phyloP scores from a whole-genome alignment of 37 sponge, comb jelly and placozoan genomes.

The Petrosia ficiformis region DNA sequence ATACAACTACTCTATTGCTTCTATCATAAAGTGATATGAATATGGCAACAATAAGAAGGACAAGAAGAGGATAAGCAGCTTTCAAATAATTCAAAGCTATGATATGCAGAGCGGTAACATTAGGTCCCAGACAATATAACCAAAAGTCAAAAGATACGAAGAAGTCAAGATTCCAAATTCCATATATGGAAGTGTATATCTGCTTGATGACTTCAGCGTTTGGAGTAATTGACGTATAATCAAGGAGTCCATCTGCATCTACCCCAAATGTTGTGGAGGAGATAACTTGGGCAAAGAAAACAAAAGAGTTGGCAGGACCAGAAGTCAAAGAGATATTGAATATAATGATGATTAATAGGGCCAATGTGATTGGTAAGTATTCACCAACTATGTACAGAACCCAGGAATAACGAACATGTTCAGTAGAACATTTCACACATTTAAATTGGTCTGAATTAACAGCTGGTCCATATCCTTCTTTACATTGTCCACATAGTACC shows the following conservation, averaged over 20 bases:
- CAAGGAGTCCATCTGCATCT: conserved; percentile 7
- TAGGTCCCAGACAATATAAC: conserved; percentile 2
- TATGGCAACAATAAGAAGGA: not conserved
- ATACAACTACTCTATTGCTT: not conserved
- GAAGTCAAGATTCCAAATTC: conserved; percentile 1
- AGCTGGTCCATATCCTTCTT: not conserved
- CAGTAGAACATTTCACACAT: not conserved
- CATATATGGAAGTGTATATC: not conserved
- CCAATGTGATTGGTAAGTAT: not conserved
- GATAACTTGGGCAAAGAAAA: conserved; percentile 5
- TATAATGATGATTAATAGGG: not conserved
- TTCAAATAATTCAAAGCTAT: not conserved
- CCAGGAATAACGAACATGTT: not conserved
- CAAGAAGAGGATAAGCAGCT: conserved; percentile 2
- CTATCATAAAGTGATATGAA: not conserved
- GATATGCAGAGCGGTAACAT: not conserved
- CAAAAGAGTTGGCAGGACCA: conserved; percentile 5
- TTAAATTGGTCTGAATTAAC: not conserved
- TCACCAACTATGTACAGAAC: not conserved
- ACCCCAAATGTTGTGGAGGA: conserved; percentile 6
- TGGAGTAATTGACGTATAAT: not conserved
- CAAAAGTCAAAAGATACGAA: not conserved
- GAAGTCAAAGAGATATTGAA: conserved; percentile 1
- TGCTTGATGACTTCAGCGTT: not conserved
- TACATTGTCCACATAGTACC: not conserved